A percentile compares a stretch with the other conserved stretches of the same genome.
These are phyloP conservation scores for Oopsacas minuta DNA, from an alignment of 37 sponge, comb jelly and placozoan genomes.

Conservation along the genomic window DNA sequence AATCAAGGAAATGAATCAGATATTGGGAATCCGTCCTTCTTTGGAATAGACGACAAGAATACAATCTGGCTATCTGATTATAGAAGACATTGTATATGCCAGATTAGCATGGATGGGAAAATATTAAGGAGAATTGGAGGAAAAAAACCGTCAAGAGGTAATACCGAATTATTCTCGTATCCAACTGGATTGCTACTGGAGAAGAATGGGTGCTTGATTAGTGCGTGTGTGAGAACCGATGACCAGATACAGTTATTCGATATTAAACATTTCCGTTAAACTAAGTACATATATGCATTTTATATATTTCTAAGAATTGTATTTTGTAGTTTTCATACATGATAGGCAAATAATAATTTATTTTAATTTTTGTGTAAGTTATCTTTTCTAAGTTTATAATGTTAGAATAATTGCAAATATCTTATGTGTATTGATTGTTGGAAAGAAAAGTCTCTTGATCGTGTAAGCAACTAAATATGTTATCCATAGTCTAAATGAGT, in stretches of 20 bases:
- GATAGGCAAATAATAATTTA: no score
- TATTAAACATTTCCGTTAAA: not conserved
- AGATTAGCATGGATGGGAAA: not conserved
- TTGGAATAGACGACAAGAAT: not conserved
- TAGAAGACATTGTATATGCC: not conserved
- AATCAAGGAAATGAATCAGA: not conserved
- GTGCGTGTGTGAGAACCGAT: not conserved
- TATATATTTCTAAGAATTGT: no score
- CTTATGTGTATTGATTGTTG: conserved; percentile 58
- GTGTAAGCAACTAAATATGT: conserved; percentile 27
- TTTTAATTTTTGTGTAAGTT: no score
- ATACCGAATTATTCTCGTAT: not conserved
- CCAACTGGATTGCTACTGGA: not conserved
- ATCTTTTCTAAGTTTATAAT: not conserved
- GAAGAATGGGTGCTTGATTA: not conserved
- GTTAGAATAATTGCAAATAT: not conserved
- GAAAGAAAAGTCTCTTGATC: conserved; percentile 44
- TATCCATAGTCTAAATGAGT: not conserved
- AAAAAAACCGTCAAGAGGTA: not conserved
- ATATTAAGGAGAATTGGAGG: not conserved
- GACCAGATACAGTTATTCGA: not conserved
- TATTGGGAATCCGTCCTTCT: not conserved
- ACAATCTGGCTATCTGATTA: not conserved
- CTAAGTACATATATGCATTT: no score
- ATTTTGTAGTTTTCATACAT: no score